Evolutionary conservation across 2,113 vertebrate genomes (phyloP).

Genomic region (Cnemophilus loriae): DNA sequence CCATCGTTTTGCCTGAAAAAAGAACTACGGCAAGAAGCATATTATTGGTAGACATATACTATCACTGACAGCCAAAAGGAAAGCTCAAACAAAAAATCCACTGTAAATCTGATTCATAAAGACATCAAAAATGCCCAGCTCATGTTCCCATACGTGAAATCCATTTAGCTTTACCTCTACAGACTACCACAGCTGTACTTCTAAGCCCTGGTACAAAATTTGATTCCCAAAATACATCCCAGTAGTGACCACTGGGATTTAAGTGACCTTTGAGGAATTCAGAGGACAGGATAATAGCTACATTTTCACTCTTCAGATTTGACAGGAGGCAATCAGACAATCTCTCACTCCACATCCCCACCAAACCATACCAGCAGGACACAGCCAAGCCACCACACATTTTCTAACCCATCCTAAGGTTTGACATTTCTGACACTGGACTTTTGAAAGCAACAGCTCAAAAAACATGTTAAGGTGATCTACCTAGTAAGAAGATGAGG

Average conservation of each 20-base stretch:
- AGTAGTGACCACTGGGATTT: slow-evolving; percentile 61
- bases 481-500: background rate
- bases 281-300: slow-evolving; percentile 45
- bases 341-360: background rate
- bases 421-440: background rate
- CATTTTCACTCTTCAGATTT: background rate
- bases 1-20: background rate
- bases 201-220: slow-evolving; percentile 27
- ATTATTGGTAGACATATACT: slow-evolving; percentile 6
- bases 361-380: slow-evolving; percentile 18
- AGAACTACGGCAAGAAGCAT: background rate
- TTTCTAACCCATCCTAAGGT: background rate
- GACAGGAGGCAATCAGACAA: slow-evolving; percentile 36
- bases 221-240: slow-evolving; percentile 63
- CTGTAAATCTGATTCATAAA: too few relatives aligned
- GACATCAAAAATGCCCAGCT: slow-evolving; percentile 17
- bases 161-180: slow-evolving; percentile 24
- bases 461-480: background rate
- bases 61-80: slow-evolving; percentile 17
- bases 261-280: slow-evolving; percentile 56
- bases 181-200: background rate
- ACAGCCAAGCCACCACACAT: background rate
- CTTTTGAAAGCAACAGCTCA: background rate
- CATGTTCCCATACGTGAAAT: slow-evolving; percentile 42
- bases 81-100: slow-evolving; percentile 42